These are phyloP conservation scores for Ochotona curzoniae DNA, from an alignment of 2,113 vertebrate genomes.

Conservation along the genomic window DNA sequence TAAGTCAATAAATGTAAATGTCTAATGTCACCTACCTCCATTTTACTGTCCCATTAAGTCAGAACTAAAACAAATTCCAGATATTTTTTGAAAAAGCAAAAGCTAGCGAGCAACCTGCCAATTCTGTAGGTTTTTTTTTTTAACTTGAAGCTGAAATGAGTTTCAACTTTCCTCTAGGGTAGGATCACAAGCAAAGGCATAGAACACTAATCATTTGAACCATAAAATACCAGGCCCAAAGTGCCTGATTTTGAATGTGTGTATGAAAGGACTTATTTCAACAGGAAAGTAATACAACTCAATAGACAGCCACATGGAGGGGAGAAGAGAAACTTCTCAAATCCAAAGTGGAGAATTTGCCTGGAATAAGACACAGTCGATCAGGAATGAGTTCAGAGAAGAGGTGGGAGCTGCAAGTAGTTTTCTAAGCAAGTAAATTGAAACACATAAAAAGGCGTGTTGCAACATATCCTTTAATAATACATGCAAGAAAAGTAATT, in stretches of 20 bases:
- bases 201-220: neutral
- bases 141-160: neutral
- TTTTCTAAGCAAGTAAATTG: conserved; percentile 72
- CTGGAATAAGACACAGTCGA: neutral
- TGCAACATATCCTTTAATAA: conserved; percentile 79
- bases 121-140: neutral
- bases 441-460: conserved; percentile 72
- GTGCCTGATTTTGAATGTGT: neutral
- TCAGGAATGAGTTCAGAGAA: neutral
- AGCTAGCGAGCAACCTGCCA: neutral
- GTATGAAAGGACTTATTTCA: conserved; percentile 29
- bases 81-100: conserved; percentile 16
- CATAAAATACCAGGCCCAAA: neutral
- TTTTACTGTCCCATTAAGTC: neutral
- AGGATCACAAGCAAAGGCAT: neutral
- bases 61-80: neutral
- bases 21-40: neutral
- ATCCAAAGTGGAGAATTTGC: neutral
- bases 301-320: neutral
- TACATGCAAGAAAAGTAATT: conserved; percentile 76
- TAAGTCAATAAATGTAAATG: neutral
- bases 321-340: neutral
- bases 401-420: neutral
- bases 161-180: neutral
- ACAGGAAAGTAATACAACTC: neutral